These are phyloP conservation scores for Malthinus seriepunctatus DNA, from an alignment of 2,888 invertebrate species.

Conservation along the genomic window DNA sequence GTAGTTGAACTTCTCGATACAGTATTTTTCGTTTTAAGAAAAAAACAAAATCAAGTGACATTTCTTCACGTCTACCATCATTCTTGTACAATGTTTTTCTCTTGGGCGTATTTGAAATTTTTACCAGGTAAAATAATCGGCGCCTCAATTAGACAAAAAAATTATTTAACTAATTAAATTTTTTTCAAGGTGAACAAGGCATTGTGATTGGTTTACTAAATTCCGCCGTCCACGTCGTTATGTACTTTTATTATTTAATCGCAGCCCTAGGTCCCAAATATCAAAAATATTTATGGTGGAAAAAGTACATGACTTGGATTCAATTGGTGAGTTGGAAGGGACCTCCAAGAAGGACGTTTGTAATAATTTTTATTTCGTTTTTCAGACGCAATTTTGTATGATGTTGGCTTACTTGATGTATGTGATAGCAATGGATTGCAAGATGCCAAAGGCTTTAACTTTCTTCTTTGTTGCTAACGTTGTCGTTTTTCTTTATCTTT, in stretches of 20 bases:
- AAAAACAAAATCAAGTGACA: conserved; percentile 86
- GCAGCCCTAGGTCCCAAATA: conserved; percentile 86
- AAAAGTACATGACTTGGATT: conserved; percentile 83
- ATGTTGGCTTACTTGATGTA: conserved; percentile 72
- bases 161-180: not conserved
- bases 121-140: conserved; percentile 63
- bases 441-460: conserved; percentile 71
- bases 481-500: conserved; percentile 74
- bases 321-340: conserved; percentile 76
- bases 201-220: conserved; percentile 86
- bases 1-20: conserved; percentile 78
- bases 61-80: conserved; percentile 92
- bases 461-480: conserved; percentile 70
- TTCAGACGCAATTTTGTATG: conserved; percentile 74
- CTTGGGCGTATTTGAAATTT: conserved; percentile 80
- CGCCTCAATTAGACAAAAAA: too few species aligned
- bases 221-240: conserved; percentile 86
- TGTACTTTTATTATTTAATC: conserved; percentile 90
- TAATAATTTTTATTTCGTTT: conserved; percentile 36
- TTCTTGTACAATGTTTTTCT: conserved; percentile 75
- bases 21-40: conserved; percentile 86
- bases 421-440: conserved; percentile 68
- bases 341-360: not conserved
- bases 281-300: conserved; percentile 94
- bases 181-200: conserved; percentile 75